These are phyloP conservation scores for Chionomys nivalis DNA, from an alignment of 2,113 vertebrate genomes.

Conservation along the genomic window DNA sequence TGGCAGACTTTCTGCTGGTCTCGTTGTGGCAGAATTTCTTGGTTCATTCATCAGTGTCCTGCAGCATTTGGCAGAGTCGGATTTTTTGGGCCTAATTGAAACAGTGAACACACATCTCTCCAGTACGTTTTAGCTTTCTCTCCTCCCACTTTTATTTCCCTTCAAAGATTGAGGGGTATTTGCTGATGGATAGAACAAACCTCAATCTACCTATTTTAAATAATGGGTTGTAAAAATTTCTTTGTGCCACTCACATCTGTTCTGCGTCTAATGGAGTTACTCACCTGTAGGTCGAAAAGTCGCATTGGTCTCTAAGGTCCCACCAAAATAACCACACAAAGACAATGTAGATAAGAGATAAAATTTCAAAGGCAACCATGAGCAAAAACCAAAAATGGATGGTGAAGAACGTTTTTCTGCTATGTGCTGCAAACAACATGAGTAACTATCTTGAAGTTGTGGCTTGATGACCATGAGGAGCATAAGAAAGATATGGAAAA, in stretches of 20 bases:
- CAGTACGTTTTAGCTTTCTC: neutral
- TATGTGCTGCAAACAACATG: neutral
- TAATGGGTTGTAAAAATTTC: conserved; percentile 15
- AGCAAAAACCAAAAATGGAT: neutral
- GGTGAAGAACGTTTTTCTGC: conserved; percentile 14
- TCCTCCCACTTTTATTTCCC: neutral
- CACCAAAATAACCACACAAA: conserved; percentile 17
- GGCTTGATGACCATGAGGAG: neutral
- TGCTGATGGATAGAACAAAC: conserved; percentile 26
- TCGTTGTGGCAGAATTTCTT: neutral
- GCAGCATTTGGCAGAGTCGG: neutral
- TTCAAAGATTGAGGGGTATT: neutral
- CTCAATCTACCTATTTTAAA: conserved; percentile 15
- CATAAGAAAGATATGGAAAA: neutral
- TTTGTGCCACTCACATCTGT: neutral
- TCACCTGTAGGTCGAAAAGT: neutral
- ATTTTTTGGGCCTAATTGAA: neutral
- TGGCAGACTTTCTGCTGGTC: neutral
- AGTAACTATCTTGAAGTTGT: neutral
- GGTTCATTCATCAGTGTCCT: neutral
- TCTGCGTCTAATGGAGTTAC: neutral
- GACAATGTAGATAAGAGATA: conserved; percentile 27
- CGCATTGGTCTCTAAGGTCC: neutral
- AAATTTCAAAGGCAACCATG: neutral
- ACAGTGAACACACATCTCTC: neutral